Evolutionary conservation across 2,113 vertebrate species (phyloP), one percentile per base, ranked within the genome.

Genomic region (Chlorodrepanis virens): DNA sequence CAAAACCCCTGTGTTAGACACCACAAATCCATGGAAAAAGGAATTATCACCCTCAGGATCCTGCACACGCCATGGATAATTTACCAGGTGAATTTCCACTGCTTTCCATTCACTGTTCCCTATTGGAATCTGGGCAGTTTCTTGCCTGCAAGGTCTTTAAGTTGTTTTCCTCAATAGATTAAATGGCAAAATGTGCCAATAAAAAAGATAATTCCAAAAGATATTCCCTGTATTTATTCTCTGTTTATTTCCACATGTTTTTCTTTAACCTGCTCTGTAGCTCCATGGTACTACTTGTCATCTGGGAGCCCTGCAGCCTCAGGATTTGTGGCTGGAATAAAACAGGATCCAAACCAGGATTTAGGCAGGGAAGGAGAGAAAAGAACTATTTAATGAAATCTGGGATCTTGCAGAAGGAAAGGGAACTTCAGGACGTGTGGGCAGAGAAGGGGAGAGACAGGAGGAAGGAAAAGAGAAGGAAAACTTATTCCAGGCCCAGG

Each of bases 241-340:
- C 15, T 11, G 1, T 40, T 40, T 14, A 6, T 49, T 63, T 28
- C 47, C 37, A 19, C 7, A 22, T 1, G 1, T 63, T 81, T 77
- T 18, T 21, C 71, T 63, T 33, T n/a, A 28, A 23, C 17, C 5
- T 3, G 2, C 21, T 24, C 42, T 5, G 6, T 12, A 50, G 45
- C 11, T 78, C 40, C 5, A 1, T 11, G 39, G 16, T 74, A 28
- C 27, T 2, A 0, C 47, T 78, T 23, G 37, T 64, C 59, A 78
- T 17, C 47, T 2, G 1, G 8, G 29, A 35, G 18, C 13, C 52
- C 54, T 56, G 25, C 33, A 45, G 8, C 9, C 15, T 75, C 14
- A 25, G 56, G 13, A 84, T 0, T 0, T 1, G 2, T n/a, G 67
- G 31, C 27, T 47, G n/a, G 61, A 65, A 64, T 35, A 69, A 78